These are phyloP conservation scores for Noctuana brunneofusca DNA, from an alignment of 2,888 invertebrate genomes.

Conservation along the genomic window DNA sequence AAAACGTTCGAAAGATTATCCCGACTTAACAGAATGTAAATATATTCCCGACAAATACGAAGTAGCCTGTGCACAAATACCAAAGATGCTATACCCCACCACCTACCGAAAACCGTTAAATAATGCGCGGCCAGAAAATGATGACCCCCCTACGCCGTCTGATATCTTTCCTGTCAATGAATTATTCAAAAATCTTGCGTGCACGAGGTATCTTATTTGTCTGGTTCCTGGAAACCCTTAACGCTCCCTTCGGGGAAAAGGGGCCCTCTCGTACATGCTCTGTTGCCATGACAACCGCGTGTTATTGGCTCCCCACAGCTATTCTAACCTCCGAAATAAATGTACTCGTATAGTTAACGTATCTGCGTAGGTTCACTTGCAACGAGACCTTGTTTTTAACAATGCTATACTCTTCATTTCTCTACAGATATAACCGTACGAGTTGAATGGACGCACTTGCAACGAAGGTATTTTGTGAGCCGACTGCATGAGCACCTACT, in stretches of 20 bases:
- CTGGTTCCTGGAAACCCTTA: conserved; percentile 65
- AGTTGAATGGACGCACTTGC: conserved; percentile 38
- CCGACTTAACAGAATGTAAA: conserved; percentile 34
- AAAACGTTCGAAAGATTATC: not conserved
- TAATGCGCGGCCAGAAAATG: conserved; percentile 49
- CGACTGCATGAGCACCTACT: conserved; percentile 9
- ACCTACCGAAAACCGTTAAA: conserved; percentile 53
- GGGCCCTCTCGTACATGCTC: conserved; percentile 62
- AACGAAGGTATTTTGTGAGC: conserved; percentile 37
- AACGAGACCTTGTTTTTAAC: conserved; percentile 46
- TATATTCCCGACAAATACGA: conserved; percentile 47
- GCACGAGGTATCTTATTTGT: conserved; percentile 59
- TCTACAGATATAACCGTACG: conserved; percentile 35
- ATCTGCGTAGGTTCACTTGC: conserved; percentile 42
- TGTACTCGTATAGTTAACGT: conserved; percentile 35
- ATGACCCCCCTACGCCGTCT: conserved; percentile 44
- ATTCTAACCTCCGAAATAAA: conserved; percentile 53
- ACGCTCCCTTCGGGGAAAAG: conserved; percentile 59
- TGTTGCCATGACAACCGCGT: conserved; percentile 72
- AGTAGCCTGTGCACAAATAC: conserved; percentile 9
- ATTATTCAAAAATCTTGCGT: conserved; percentile 48
- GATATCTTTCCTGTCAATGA: conserved; percentile 40
- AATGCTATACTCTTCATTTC: conserved; percentile 43
- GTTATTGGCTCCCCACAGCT: conserved; percentile 76
- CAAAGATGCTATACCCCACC: conserved; percentile 40